These are phyloP conservation scores for Phorcus lineatus DNA, from an alignment of 2,888 invertebrate genomes.

Conservation along the genomic window DNA sequence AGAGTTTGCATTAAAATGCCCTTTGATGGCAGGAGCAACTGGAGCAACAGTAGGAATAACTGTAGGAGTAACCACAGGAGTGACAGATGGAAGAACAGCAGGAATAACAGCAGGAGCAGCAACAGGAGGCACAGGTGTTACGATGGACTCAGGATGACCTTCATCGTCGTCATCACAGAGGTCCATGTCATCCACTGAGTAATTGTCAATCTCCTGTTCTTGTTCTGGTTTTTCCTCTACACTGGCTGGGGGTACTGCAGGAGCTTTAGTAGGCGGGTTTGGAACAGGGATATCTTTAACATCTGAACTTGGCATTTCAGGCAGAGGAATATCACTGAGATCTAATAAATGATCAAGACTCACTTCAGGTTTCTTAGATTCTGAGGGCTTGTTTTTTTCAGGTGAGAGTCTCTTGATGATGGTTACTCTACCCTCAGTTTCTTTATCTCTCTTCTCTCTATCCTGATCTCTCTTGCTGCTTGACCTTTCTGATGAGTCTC, in stretches of 20 bases:
- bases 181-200: conserved; percentile 13
- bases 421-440: neutral
- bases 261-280: neutral
- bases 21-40: no score
- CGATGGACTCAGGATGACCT: neutral
- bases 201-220: neutral
- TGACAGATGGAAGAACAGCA: no score
- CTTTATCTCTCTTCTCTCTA: conserved; percentile 29
- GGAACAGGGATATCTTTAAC: neutral
- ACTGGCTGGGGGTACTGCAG: neutral
- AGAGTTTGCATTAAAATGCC: neutral
- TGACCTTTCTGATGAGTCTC: conserved; percentile 28
- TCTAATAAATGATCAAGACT: conserved; percentile 17
- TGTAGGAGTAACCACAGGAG: no score
- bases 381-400: neutral
- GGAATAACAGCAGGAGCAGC: no score
- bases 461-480: conserved; percentile 1
- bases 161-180: conserved; percentile 13
- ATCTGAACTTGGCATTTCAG: neutral
- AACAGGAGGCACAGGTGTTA: neutral
- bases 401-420: neutral
- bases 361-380: conserved; percentile 38
- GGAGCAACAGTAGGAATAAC: no score
- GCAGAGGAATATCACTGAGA: conserved; percentile 16
- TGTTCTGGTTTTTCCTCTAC: neutral